A percentile compares a stretch with the other conserved stretches of the same genome.
Conservation (phyloP, 2,113 vertebrate species). For the Bagarius yarrelli region DNA sequence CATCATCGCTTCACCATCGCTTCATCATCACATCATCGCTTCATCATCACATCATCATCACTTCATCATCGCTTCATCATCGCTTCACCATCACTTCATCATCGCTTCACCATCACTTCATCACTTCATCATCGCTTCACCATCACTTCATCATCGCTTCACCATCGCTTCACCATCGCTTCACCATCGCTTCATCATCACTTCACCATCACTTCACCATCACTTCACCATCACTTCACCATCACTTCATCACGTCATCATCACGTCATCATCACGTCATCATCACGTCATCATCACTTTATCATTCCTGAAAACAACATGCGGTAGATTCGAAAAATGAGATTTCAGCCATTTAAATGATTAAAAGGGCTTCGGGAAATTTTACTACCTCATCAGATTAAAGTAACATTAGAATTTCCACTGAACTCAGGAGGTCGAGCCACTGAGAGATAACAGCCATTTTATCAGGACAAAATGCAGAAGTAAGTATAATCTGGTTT, state of each 20-base stretch:
- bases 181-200: background rate
- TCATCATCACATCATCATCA: background rate
- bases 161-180: background rate
- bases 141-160: background rate
- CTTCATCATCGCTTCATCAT: background rate
- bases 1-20: background rate
- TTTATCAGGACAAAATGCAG: too few species aligned
- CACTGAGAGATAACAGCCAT: too few species aligned
- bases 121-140: background rate
- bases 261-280: background rate
- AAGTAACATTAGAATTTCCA: too few species aligned
- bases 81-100: background rate
- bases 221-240: background rate
- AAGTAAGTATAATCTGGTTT: too few species aligned
- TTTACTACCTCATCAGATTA: too few species aligned
- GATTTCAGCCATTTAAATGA: too few species aligned
- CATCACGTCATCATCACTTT: too few species aligned
- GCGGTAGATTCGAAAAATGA: too few species aligned
- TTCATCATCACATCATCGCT: background rate
- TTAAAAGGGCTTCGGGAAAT: too few species aligned
- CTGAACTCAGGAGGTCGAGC: too few species aligned
- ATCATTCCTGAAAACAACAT: too few species aligned
- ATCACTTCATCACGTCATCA: background rate
- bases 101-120: background rate
- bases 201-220: background rate